Evolutionary conservation across 2,888 invertebrate genomes (phyloP), one percentile per base, ranked within the genome.

Genomic region (Troilus luridus): DNA sequence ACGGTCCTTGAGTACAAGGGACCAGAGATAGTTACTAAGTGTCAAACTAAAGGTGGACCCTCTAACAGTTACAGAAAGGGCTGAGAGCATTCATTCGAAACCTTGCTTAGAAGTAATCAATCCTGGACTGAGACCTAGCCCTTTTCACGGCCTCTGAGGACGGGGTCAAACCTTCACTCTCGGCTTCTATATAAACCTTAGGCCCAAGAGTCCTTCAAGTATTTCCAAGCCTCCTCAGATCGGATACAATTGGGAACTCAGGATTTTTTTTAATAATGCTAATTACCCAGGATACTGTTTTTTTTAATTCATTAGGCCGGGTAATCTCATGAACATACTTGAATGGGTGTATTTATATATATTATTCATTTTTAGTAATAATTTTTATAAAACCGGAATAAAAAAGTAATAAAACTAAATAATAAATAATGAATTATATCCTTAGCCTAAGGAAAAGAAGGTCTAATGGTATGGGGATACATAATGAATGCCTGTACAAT

Each of bases 91-190:
- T 67, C 67, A 67, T 67, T 67, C 24, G 67, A 67, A 67, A 24
- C 24, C 67, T 67, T 67, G 24, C 24, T 67, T 24, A 14, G 67
- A 27, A 24, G 67, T 67, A 67, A 67, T 27, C 67, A 67, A 67
- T 67, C 24, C 67, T 14, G 24, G 24, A 24, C 24, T 9, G 24
- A 14, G 24, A 67, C 24, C 14, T 24, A 24, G 24, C 19, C 67
- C 67, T 67, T 67, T 67, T 27, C 67, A 24, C 7, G 0, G 24
- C 67, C 24, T 10, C 12, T 12, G 14, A 24, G 14, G 24, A 24
- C 67, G 67, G 67, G 67, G 67, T 67, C 24, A 67, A 67, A 67
- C 67, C 67, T 12, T 24, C 67, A 64, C 64, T 64, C 64, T n/a
- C 64, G 0, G 64, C 24, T 27, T 27, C 67, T 67, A 67, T 67